phyloP scores from a whole-genome alignment of 2,113 vertebrate genomes.

The Abramis brama region DNA sequence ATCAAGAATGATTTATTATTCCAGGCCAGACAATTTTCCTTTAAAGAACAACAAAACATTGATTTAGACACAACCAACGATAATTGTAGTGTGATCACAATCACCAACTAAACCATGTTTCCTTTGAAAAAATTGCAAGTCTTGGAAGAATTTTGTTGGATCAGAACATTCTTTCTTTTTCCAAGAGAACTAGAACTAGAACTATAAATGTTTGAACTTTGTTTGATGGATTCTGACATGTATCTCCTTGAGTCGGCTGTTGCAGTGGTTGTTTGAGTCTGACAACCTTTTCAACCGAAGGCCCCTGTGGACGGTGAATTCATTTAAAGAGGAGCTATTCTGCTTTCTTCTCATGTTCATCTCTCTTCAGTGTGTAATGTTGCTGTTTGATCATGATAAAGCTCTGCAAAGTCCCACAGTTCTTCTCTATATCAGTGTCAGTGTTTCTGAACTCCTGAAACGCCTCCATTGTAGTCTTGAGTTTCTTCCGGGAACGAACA shows the following conservation, averaged over 20 bases:
- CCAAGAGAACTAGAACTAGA: neutral
- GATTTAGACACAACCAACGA: neutral
- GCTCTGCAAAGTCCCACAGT: no score
- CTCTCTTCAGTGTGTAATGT: no score
- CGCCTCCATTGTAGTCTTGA: no score
- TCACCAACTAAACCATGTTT: neutral
- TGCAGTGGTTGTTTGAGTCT: neutral
- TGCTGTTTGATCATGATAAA: no score
- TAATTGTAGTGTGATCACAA: neutral
- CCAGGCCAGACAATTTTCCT: neutral
- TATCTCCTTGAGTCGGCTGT: neutral
- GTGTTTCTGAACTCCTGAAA: no score
- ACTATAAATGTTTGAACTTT: neutral
- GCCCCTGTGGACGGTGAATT: neutral
- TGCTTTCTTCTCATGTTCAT: no score
- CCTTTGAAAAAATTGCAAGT: neutral
- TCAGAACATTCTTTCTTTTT: neutral
- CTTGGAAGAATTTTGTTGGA: neutral
- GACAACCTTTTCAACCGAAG: neutral
- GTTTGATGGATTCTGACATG: neutral
- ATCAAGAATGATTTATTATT: neutral
- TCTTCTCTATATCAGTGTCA: no score
- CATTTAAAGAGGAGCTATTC: neutral
- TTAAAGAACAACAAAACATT: no score
- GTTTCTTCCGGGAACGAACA: no score